Conservation (phyloP, 2,113 vertebrate genomes). For the Rhipidura dahli region DNA sequence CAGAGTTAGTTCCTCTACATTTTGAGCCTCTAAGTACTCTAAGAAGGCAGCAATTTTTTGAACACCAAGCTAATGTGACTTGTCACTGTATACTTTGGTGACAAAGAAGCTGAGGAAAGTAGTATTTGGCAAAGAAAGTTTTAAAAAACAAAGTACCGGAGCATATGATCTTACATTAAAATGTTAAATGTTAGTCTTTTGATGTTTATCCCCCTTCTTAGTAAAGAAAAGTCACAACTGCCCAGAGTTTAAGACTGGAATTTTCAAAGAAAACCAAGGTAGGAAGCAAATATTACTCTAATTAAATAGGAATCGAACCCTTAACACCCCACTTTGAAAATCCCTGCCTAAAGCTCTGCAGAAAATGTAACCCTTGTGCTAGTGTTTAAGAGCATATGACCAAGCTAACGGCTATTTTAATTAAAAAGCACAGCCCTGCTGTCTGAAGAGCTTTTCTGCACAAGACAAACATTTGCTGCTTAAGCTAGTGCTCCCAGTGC, state of each 20-base stretch:
- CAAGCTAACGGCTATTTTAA: constrained; percentile 45
- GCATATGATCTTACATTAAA: background rate
- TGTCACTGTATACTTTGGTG: background rate
- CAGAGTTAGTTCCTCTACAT: background rate
- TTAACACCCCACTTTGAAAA: background rate
- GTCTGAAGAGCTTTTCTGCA: constrained; percentile 49
- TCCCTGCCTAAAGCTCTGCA: constrained; percentile 22
- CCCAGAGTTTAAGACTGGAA: background rate
- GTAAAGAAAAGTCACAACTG: background rate
- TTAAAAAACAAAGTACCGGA: background rate
- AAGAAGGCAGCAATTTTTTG: background rate
- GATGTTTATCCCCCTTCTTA: constrained; percentile 28
- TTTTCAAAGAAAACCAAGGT: constrained; percentile 6
- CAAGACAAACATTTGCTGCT: constrained; percentile 57
- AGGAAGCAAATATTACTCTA: constrained; percentile 18
- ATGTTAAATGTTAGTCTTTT: constrained; percentile 17
- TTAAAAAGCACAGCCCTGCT: constrained; percentile 23
- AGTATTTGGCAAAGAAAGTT: background rate
- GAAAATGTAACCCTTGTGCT: constrained; percentile 23
- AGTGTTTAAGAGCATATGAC: constrained; percentile 30
- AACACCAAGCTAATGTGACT: background rate
- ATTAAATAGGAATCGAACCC: constrained; percentile 12
- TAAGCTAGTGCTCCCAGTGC: background rate
- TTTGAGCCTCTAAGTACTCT: background rate
- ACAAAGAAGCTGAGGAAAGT: background rate